A percentile compares a stretch with the other conserved stretches of the same genome.
Evolutionary conservation across 2,888 invertebrate species (phyloP).

Genomic region (Noctua janthe): DNA sequence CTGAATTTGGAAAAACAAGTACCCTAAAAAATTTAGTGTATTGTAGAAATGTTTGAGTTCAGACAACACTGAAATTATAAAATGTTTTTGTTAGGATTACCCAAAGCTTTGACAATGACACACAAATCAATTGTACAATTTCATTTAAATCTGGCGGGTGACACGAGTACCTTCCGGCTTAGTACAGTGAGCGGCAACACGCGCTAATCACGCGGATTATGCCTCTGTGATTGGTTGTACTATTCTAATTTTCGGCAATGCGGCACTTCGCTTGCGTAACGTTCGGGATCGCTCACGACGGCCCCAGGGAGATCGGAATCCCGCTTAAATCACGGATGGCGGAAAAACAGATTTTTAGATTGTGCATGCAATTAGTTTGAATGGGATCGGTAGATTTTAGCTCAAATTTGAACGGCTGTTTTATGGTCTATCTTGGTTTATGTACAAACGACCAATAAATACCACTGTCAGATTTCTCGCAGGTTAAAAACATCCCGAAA

Average conservation of each 20-base stretch:
- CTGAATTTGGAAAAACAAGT: slow-evolving; percentile 8
- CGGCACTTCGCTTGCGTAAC: slow-evolving; percentile 61
- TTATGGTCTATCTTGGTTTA: neutral
- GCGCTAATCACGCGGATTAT: slow-evolving; percentile 55
- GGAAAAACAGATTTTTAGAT: slow-evolving; percentile 27
- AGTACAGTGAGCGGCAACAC: slow-evolving; percentile 50
- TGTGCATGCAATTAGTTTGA: slow-evolving; percentile 28
- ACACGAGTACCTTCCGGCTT: slow-evolving; percentile 14
- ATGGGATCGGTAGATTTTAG: neutral
- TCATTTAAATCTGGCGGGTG: slow-evolving; percentile 26
- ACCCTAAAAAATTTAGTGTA: neutral
- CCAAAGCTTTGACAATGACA: slow-evolving; percentile 22
- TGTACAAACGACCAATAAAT: neutral
- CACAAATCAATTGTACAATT: slow-evolving; percentile 35
- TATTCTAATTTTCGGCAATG: slow-evolving; percentile 59
- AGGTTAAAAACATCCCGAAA: neutral
- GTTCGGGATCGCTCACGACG: slow-evolving; percentile 21
- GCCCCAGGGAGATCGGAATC: slow-evolving; percentile 15
- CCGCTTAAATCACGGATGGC: slow-evolving; percentile 12
- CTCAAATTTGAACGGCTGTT: neutral
- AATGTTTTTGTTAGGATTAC: slow-evolving; percentile 36
- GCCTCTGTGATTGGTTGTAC: slow-evolving; percentile 48
- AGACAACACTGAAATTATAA: neutral
- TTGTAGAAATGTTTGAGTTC: slow-evolving; percentile 14
- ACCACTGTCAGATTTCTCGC: neutral